Evolutionary conservation across 1,140 invertebrate genomes (phyloP).

Genomic region (Trichomalopsis sarcophagae): DNA sequence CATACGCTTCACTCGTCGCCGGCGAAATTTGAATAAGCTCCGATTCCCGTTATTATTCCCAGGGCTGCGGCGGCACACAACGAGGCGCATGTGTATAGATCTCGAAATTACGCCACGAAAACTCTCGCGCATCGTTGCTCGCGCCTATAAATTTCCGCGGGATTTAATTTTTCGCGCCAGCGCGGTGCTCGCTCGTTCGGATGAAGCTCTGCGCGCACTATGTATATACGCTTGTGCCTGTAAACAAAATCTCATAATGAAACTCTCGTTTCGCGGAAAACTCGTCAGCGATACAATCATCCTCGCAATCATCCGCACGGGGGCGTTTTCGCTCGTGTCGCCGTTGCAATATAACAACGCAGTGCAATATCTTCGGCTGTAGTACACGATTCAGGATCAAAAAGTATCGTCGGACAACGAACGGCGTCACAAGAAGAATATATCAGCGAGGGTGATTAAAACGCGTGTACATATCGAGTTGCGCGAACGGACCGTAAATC

Average conservation of each 20-base stretch:
- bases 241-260: conserved; percentile 12
- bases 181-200: too few relatives aligned
- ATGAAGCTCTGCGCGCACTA: too few relatives aligned
- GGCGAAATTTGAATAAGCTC: not conserved
- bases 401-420: not conserved
- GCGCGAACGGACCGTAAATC: conserved; percentile 42
- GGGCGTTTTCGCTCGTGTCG: conserved; percentile 10
- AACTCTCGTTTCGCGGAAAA: conserved; percentile 23
- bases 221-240: too few relatives aligned
- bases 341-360: not conserved
- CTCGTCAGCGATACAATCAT: not conserved
- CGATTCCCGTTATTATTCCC: not conserved
- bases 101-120: not conserved
- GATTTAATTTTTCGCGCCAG: not conserved
- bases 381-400: too few relatives aligned
- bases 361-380: not conserved
- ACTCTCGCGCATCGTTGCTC: not conserved
- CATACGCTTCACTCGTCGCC: not conserved
- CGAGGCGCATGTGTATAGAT: not conserved
- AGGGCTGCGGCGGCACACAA: not conserved
- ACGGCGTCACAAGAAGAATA: not conserved
- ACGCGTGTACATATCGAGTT: not conserved
- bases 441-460: not conserved
- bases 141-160: not conserved
- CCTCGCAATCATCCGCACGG: not conserved